Conservation (phyloP, 2,888 invertebrate species). For the Luffia ferchaultella region DNA sequence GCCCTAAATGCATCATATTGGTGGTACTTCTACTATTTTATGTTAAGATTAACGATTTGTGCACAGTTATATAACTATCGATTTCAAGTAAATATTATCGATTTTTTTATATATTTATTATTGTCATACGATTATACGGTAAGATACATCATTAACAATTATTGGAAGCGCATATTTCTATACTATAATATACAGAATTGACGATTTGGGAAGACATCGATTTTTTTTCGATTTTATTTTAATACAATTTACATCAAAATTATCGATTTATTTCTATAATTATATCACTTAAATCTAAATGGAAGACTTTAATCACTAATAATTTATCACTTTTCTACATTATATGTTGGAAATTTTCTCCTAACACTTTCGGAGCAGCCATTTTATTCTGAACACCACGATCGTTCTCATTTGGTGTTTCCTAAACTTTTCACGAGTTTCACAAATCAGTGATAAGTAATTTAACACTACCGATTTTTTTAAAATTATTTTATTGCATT, state of each 20-base stretch:
- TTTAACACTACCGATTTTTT: no score
- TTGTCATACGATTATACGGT: not conserved
- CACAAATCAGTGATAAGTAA: no score
- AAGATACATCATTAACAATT: not conserved
- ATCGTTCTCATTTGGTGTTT: not conserved
- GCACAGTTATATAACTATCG: not conserved
- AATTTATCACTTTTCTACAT: conserved; percentile 24
- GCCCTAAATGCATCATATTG: conserved; percentile 50
- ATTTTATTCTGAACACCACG: conserved; percentile 22
- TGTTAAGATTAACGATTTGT: conserved; percentile 18
- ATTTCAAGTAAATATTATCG: not conserved
- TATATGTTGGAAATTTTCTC: conserved; percentile 21
- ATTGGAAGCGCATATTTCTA: conserved; percentile 1
- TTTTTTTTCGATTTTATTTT: conserved; percentile 16
- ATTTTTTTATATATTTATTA: not conserved
- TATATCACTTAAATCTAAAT: conserved; percentile 13
- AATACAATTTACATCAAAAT: conserved; percentile 7
- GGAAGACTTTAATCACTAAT: conserved; percentile 58
- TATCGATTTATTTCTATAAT: conserved; percentile 12
- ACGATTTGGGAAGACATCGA: conserved; percentile 25
- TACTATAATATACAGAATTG: conserved; percentile 17
- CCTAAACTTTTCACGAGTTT: no score
- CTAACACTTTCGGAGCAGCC: conserved; percentile 29
- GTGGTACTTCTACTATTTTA: not conserved
- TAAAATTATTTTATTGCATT: not conserved